These are phyloP conservation scores for Brachylomia viminalis DNA, from an alignment of 2,888 invertebrate species.

Conservation along the genomic window DNA sequence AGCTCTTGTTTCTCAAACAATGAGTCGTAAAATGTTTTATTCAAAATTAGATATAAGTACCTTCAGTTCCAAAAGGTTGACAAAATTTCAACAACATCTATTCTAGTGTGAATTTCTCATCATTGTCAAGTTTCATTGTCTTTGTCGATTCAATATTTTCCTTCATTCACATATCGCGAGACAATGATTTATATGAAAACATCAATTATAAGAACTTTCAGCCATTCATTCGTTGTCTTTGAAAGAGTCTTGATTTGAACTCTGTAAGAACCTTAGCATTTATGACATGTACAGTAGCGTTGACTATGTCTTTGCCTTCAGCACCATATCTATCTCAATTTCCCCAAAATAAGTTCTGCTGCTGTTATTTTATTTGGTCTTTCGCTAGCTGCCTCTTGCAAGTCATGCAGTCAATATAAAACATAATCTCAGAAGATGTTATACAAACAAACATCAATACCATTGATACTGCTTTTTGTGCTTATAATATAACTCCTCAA, in stretches of 20 bases:
- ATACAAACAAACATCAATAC: neutral
- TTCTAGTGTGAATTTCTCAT: slow-evolving; percentile 36
- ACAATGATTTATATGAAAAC: slow-evolving; percentile 42
- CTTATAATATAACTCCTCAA: neutral
- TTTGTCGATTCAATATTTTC: slow-evolving; percentile 43
- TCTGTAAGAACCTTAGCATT: neutral
- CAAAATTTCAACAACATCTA: slow-evolving; percentile 25
- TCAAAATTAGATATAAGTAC: slow-evolving; percentile 21
- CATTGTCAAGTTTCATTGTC: slow-evolving; percentile 50
- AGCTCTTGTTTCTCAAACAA: slow-evolving; percentile 35
- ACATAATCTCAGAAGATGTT: neutral
- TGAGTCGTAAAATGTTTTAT: slow-evolving; percentile 42
- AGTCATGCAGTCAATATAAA: neutral
- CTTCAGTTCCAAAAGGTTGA: slow-evolving; percentile 19
- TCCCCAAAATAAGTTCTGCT: neutral
- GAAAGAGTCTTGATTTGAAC: slow-evolving; percentile 5
- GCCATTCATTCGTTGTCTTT: slow-evolving; percentile 18
- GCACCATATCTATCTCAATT: neutral
- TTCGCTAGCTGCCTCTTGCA: neutral
- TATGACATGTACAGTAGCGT: neutral
- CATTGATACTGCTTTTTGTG: neutral
- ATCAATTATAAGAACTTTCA: slow-evolving; percentile 34
- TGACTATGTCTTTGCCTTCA: neutral
- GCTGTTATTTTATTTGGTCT: neutral
- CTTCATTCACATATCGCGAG: slow-evolving; percentile 6